Conservation (phyloP, 2,113 vertebrate species). For the Gnathonemus longibarbis region DNA sequence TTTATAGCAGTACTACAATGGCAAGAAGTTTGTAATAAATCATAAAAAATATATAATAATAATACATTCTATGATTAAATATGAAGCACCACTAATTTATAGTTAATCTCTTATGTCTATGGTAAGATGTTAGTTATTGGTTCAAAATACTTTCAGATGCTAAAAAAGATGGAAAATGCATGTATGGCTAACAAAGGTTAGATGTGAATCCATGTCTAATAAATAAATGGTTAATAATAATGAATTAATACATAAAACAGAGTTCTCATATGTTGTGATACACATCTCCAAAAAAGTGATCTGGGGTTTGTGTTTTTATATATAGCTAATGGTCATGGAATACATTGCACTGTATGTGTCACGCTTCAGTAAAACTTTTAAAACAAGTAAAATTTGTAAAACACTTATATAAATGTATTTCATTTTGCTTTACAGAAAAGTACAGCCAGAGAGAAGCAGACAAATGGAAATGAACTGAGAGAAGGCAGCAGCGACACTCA, state of each 20-base stretch:
- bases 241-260: background rate
- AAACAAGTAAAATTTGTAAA: background rate
- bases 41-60: background rate
- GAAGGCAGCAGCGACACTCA: conserved; percentile 48
- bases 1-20: background rate
- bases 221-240: background rate
- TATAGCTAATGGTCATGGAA: background rate
- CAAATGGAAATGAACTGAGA: conserved; percentile 51
- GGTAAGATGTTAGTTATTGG: background rate
- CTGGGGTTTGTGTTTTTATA: background rate
- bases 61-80: background rate
- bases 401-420: conserved; percentile 6
- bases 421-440: conserved; percentile 45
- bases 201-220: background rate
- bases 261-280: background rate
- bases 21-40: background rate
- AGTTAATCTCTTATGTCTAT: background rate
- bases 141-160: background rate
- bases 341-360: background rate
- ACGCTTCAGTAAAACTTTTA: background rate
- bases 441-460: conserved; percentile 33
- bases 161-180: background rate
- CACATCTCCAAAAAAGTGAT: background rate
- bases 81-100: background rate
- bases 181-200: background rate